Evolutionary conservation across 2,888 invertebrate genomes (phyloP).

Genomic region (Xestia sexstrigata): DNA sequence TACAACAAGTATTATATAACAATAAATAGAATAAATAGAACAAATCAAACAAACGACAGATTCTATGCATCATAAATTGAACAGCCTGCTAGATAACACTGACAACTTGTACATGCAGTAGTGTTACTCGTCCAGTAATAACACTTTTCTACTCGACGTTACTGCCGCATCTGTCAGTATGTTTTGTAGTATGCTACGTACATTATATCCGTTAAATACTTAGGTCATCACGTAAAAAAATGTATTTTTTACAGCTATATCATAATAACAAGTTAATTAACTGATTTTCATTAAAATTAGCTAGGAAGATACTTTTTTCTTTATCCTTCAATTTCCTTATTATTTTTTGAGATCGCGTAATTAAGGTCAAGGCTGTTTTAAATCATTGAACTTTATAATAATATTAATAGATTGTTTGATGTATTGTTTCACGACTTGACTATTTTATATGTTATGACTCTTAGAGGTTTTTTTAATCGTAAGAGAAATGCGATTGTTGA

Average conservation of each 20-base stretch:
- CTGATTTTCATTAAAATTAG: slow-evolving; percentile 23
- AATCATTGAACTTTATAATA: slow-evolving; percentile 49
- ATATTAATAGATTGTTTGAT: slow-evolving; percentile 14
- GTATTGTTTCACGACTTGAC: slow-evolving; percentile 30
- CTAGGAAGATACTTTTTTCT: slow-evolving; percentile 40
- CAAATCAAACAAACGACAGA: background rate
- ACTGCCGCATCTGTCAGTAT: slow-evolving; percentile 5
- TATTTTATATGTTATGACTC: background rate
- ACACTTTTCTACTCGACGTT: slow-evolving; percentile 37
- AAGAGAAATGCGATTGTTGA: too few relatives aligned
- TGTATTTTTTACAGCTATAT: slow-evolving; percentile 26
- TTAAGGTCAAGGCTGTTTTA: slow-evolving; percentile 46
- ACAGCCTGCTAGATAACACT: background rate
- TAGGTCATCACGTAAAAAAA: slow-evolving; percentile 41
- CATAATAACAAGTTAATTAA: slow-evolving; percentile 41
- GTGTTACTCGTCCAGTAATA: background rate
- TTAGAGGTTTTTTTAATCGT: background rate
- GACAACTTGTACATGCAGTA: background rate
- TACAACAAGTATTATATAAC: background rate
- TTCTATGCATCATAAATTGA: background rate
- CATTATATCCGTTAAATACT: slow-evolving; percentile 36
- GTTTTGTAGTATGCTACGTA: slow-evolving; percentile 13
- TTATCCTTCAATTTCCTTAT: slow-evolving; percentile 14
- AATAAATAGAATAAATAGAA: too few relatives aligned
- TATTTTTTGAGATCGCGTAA: slow-evolving; percentile 22